Evolutionary conservation across 1,140 invertebrate genomes (phyloP).

Genomic region (Plodia interpunctella): DNA sequence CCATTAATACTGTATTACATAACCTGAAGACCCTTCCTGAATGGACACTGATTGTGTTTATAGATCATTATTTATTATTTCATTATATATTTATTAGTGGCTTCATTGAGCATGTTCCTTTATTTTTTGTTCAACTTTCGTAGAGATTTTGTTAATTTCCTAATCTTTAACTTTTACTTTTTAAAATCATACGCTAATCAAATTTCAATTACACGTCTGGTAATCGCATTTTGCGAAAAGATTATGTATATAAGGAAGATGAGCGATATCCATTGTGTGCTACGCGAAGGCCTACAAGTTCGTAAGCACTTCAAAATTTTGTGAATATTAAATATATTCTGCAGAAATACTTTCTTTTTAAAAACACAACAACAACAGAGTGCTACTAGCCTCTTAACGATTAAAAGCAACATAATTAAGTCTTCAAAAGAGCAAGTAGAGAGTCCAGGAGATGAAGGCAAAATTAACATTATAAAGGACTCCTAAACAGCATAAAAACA

Average conservation of each 20-base stretch:
- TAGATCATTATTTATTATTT: slow-evolving; percentile 3
- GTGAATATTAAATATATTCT: no score
- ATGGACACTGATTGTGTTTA: slow-evolving; percentile 12
- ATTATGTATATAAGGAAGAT: no score
- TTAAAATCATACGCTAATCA: no score
- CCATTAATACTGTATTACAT: slow-evolving; percentile 58
- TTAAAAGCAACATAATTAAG: slow-evolving; percentile 13
- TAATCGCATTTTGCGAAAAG: no score
- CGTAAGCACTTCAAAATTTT: no score
- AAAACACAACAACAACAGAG: not conserved
- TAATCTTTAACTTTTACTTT: no score
- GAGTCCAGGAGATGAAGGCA: slow-evolving; percentile 6
- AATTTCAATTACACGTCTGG: no score
- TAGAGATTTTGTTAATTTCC: no score
- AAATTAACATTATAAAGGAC: slow-evolving; percentile 45
- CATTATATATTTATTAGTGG: not conserved
- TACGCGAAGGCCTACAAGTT: no score
- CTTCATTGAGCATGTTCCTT: not conserved
- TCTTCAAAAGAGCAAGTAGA: slow-evolving; percentile 9
- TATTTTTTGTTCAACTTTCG: no score
- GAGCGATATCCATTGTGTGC: no score
- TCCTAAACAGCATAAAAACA: slow-evolving; percentile 29
- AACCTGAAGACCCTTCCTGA: slow-evolving; percentile 22
- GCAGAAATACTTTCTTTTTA: not conserved
- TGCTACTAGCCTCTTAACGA: not conserved